Conservation (phyloP, 2,888 invertebrate genomes). For the Synergus itoensis region DNA sequence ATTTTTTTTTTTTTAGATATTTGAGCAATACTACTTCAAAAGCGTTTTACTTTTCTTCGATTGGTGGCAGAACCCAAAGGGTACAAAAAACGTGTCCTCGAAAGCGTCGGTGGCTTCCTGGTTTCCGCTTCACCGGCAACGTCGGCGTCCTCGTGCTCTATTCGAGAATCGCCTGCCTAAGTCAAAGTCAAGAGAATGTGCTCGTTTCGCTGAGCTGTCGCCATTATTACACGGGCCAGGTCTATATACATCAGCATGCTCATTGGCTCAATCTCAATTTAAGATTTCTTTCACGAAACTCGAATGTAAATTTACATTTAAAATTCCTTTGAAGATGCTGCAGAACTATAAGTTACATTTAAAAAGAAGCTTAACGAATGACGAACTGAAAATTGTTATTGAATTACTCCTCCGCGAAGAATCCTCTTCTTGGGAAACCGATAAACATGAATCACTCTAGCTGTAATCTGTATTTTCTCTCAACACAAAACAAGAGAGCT, state of each 20-base stretch:
- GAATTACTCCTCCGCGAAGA: constrained; percentile 46
- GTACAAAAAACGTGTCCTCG: constrained; percentile 46
- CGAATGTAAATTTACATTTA: background rate
- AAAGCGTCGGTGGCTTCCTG: constrained; percentile 65
- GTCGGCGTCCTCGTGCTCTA: constrained; percentile 63
- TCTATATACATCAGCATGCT: background rate
- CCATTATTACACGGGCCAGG: background rate
- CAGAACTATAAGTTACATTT: background rate
- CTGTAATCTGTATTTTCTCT: background rate
- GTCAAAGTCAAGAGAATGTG: constrained; percentile 74
- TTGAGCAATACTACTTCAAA: background rate
- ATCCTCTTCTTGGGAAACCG: constrained; percentile 26
- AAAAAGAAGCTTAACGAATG: background rate
- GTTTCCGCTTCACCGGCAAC: constrained; percentile 66
- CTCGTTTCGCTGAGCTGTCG: background rate
- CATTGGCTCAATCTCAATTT: too few species aligned
- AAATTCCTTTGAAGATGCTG: background rate
- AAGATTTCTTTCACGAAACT: background rate
- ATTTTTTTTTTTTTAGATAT: background rate
- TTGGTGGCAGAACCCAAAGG: constrained; percentile 39
- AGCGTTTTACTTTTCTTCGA: background rate
- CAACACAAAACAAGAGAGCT: background rate
- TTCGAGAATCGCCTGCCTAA: constrained; percentile 60
- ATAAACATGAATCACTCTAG: constrained; percentile 21
- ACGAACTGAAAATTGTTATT: constrained; percentile 13